A percentile compares a stretch with the other conserved stretches of the same genome.
Evolutionary conservation across 2,888 invertebrate species (phyloP).

Genomic region (Microplitis manilae): DNA sequence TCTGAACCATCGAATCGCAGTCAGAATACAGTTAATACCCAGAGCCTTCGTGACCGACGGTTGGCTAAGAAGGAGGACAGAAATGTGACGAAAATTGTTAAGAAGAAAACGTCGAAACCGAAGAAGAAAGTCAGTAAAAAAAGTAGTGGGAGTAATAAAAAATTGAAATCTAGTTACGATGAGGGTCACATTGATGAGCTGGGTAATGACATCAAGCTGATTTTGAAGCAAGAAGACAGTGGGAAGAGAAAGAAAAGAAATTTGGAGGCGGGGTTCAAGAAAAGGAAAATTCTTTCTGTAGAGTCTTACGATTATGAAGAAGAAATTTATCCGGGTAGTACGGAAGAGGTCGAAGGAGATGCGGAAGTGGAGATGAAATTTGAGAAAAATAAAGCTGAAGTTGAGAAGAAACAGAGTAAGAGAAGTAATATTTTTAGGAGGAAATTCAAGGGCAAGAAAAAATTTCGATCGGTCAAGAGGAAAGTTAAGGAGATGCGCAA

Average conservation of each 20-base stretch:
- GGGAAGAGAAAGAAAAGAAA: slow-evolving; percentile 21
- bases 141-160: not conserved
- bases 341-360: not conserved
- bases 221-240: slow-evolving; percentile 48
- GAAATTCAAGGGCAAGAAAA: not conserved
- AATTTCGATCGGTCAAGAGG: not conserved
- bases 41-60: not conserved
- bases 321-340: not conserved
- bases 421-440: not conserved
- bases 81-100: not conserved
- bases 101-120: not conserved
- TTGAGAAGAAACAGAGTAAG: not conserved
- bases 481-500: slow-evolving; percentile 32
- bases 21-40: too few species aligned
- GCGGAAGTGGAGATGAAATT: not conserved
- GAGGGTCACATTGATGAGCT: slow-evolving; percentile 44
- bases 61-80: not conserved
- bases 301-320: not conserved
- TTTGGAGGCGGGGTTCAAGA: not conserved
- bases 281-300: not conserved
- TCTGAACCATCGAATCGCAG: not conserved
- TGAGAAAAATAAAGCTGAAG: not conserved
- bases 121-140: not conserved
- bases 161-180: slow-evolving; percentile 15
- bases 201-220: slow-evolving; percentile 47